Evolutionary conservation across 1,140 invertebrate genomes (phyloP), one percentile per base, ranked within the genome.

Genomic region (Babylonia areolata): DNA sequence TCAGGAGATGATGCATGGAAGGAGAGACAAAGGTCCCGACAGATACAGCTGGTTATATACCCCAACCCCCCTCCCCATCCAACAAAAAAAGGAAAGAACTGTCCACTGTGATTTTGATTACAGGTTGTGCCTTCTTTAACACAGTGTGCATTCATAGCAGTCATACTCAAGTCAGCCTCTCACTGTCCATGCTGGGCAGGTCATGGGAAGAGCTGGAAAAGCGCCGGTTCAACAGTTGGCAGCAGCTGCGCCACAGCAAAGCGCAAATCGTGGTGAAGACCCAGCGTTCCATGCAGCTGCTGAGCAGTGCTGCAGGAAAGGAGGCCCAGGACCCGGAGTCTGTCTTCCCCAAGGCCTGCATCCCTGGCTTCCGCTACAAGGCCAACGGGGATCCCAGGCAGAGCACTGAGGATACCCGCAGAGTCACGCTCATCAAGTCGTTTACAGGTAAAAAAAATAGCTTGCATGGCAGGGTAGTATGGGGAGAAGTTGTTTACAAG

Each of bases 121-220:
- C n/a, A n/a, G n/a, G n/a, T n/a, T n/a, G n/a, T n/a, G n/a, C n/a
- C n/a, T n/a, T n/a, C n/a, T n/a, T n/a, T n/a, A n/a, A n/a, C n/a
- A n/a, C n/a, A n/a, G n/a, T n/a, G n/a, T n/a, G n/a, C n/a, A n/a
- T n/a, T n/a, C n/a, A n/a, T n/a, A n/a, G n/a, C n/a, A n/a, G n/a
- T n/a, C n/a, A n/a, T n/a, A n/a, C n/a, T n/a, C n/a, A n/a, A n/a
- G n/a, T n/a, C n/a, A n/a, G n/a, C n/a, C n/a, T n/a, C n/a, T n/a
- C n/a, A n/a, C n/a, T n/a, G n/a, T n/a, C n/a, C n/a, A n/a, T 69
- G 9, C 64, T 31, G 64, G 11, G 71, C 75, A 77, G 75, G 75
- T 77, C 75, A 40, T 77, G 75, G 75, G 75, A 23, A 37, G 15
- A 77, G 75, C 75, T 37, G 11, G 75, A 77, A 37, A 77, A 42